These are phyloP conservation scores for Crenichthys baileyi DNA, from an alignment of 2,797 vertebrate genomes.

Conservation along the genomic window DNA sequence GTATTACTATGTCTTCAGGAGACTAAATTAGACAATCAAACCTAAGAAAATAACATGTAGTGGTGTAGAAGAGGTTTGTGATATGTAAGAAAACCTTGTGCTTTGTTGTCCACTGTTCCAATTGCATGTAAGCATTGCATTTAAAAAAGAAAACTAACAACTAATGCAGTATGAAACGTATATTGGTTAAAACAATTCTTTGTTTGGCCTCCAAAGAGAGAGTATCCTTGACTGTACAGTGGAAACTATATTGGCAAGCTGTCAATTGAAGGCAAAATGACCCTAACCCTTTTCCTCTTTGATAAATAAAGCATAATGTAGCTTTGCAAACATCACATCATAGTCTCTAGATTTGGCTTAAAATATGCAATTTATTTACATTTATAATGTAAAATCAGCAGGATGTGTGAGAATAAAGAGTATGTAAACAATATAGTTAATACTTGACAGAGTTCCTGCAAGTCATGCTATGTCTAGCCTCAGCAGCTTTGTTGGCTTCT, in stretches of 20 bases:
- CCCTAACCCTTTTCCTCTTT: background rate
- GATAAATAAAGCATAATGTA: background rate
- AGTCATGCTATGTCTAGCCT: slow-evolving; percentile 12
- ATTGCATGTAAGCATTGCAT: no score
- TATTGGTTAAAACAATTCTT: background rate
- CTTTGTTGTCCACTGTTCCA: no score
- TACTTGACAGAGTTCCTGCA: background rate
- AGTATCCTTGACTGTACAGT: background rate
- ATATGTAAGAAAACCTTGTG: no score
- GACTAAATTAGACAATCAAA: background rate
- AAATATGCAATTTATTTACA: background rate
- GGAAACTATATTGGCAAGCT: background rate
- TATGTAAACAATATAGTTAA: background rate
- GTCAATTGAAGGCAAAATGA: background rate
- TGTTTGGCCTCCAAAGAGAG: background rate
- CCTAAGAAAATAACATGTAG: background rate
- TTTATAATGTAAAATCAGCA: background rate
- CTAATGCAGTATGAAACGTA: background rate
- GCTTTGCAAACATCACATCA: background rate
- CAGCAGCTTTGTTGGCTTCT: slow-evolving; percentile 33
- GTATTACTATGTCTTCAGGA: background rate
- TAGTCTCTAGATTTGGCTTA: background rate
- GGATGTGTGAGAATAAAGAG: background rate
- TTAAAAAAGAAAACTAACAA: background rate
- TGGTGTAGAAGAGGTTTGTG: no score